Evolutionary conservation across 1,140 invertebrate genomes (phyloP).

Genomic region (Papilio dardanus): DNA sequence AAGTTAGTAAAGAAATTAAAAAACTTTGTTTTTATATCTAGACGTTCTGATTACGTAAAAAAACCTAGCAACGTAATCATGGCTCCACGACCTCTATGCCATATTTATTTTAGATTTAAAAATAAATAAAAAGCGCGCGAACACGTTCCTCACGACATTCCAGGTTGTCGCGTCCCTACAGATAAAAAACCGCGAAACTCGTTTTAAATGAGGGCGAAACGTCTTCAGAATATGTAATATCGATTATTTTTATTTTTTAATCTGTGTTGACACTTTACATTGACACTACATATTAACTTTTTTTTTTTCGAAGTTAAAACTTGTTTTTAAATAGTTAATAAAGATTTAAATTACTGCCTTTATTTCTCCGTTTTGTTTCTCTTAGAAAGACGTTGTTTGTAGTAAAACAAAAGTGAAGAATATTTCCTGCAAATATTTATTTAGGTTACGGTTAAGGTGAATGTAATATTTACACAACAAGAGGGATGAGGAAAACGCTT

Average conservation of each 20-base stretch:
- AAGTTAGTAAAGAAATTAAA: too few species aligned
- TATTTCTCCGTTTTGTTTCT: too few species aligned
- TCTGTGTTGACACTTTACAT: not conserved
- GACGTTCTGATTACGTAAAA: not conserved
- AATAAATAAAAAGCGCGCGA: conserved; percentile 9
- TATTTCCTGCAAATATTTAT: too few species aligned
- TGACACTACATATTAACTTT: not conserved
- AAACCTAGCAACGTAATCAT: not conserved
- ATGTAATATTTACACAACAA: too few species aligned
- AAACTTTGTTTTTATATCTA: not conserved
- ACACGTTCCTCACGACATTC: not conserved
- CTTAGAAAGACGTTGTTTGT: too few species aligned
- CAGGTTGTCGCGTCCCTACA: not conserved
- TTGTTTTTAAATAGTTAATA: not conserved
- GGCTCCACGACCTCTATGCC: conserved; percentile 9
- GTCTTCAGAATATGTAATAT: conserved; percentile 2
- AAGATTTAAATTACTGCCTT: too few species aligned
- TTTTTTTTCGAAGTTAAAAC: not conserved
- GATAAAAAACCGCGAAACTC: conserved; percentile 6
- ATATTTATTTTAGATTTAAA: conserved; percentile 16
- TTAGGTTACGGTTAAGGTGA: too few species aligned
- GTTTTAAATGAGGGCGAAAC: conserved; percentile 1
- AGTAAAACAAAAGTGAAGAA: too few species aligned
- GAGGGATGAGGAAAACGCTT: too few species aligned
- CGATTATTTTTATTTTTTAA: conserved; percentile 10